Base-by-base conservation (phyloP, 1,140 invertebrate species). In the Drosophila arawakana region DNA sequence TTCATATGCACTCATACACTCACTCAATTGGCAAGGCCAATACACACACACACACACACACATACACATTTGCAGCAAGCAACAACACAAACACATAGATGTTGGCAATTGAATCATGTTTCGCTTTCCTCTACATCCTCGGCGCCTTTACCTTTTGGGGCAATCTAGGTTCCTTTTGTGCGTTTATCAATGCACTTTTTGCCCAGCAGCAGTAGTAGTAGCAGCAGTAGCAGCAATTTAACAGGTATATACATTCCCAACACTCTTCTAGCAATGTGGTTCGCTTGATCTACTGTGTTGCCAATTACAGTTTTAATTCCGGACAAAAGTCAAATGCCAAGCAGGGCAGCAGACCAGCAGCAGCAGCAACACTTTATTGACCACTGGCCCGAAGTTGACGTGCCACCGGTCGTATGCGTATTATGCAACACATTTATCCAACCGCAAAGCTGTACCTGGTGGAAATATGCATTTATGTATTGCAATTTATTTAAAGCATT, bases 31-130 rank as follows among this genome's bases (percentile, higher is more conserved):
- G 60, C 46, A 70, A 70, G 41, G 41, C 41, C 10, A 43, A 7
- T 30, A 30, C 41, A 43, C 58, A 70, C 69, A 62, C 65, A 74
- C 10, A 30, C 41, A 43, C 58, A 70, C 69, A 62, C 65, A 74
- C 10, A 52, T 15, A 21, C 25, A 30, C 3, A 25, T 4, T 25
- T 25, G 25, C 4, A 25, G 25, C 25, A 4, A 25, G 4, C 25
- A 25, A 4, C 25, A 30, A 30, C 25, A 30, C 25, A 30, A 30
- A 30, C 10, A 52, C 13, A 21, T 62, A 55, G 39, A 43, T 57
- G 80, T 77, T 86, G 83, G 80, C 83, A 83, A 88, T 88, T 88
- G 82, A 86, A 88, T 83, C 83, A 82, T 73, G 80, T 74, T 76
- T 52, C 55, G 34, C 63, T 69, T 34, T 15, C 37, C 39, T 5